These are phyloP conservation scores for Trichopoda pennipes DNA, from an alignment of 2,888 invertebrate species.

Conservation along the genomic window DNA sequence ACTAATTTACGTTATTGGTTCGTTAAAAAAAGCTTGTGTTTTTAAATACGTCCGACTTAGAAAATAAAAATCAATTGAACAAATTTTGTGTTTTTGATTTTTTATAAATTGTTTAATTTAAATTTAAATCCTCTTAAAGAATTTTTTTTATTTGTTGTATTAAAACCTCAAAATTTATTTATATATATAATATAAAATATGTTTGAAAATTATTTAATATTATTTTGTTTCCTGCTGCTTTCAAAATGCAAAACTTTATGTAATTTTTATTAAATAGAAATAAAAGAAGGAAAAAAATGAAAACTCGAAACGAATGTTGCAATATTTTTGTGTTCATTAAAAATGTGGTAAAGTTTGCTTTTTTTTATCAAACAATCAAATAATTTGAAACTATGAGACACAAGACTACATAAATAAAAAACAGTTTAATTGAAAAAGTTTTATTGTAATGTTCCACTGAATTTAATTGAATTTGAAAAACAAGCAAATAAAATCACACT, in stretches of 20 bases:
- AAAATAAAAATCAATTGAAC: too few species aligned
- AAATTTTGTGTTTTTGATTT: too few species aligned
- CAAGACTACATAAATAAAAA: constrained; percentile 45
- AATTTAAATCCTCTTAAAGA: too few species aligned
- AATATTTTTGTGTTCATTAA: constrained; percentile 58
- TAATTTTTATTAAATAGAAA: constrained; percentile 31
- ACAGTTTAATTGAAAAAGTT: constrained; percentile 70
- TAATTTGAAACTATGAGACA: constrained; percentile 25
- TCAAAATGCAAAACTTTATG: constrained; percentile 15
- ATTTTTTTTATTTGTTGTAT: too few species aligned
- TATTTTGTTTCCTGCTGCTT: neutral
- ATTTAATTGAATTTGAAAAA: constrained; percentile 67
- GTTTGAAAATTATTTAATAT: neutral
- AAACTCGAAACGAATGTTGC: constrained; percentile 35
- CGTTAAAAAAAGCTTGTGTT: too few species aligned
- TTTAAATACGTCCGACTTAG: too few species aligned
- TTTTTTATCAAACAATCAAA: constrained; percentile 30
- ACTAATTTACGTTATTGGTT: too few species aligned
- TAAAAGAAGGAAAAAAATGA: neutral
- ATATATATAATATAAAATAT: too few species aligned
- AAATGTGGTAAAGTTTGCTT: constrained; percentile 52
- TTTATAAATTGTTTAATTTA: too few species aligned
- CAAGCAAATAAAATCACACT: constrained; percentile 32
- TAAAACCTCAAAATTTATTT: too few species aligned
- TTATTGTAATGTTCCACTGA: constrained; percentile 65